Percentiles rank a stretch among this genome's conserved stretches.
phyloP scores from a whole-genome alignment of 2,888 invertebrate species.

The Spicauda simplicius region DNA sequence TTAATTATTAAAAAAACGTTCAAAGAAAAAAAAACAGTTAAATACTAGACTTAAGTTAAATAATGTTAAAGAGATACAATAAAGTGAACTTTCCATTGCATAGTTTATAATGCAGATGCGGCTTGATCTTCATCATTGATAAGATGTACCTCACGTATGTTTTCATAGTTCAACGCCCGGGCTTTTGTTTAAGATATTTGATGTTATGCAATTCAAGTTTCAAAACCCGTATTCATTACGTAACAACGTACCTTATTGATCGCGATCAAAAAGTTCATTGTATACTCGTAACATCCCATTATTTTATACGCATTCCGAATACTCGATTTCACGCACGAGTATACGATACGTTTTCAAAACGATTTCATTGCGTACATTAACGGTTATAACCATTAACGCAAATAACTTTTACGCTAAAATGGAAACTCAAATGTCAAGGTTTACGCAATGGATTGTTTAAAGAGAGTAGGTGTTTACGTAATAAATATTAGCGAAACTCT shows the following conservation, averaged over 20 bases:
- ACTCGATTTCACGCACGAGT: constrained; percentile 18
- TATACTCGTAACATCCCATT: not conserved
- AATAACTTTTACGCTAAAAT: constrained; percentile 38
- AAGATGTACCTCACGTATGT: too few species aligned
- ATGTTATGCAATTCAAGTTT: constrained; percentile 23
- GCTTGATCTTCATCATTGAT: too few species aligned
- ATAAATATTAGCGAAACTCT: constrained; percentile 75
- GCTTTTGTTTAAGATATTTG: constrained; percentile 15
- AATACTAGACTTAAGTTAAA: too few species aligned
- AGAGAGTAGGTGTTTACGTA: constrained; percentile 66
- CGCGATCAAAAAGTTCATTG: constrained; percentile 13
- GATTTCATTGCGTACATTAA: constrained; percentile 10
- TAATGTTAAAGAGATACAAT: too few species aligned
- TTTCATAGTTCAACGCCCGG: constrained; percentile 24
- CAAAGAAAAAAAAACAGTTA: too few species aligned
- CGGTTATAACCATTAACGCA: constrained; percentile 19
- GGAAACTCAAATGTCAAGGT: constrained; percentile 67
- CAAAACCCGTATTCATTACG: constrained; percentile 28
- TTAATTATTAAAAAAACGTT: too few species aligned
- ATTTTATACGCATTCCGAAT: constrained; percentile 5
- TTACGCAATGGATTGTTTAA: constrained; percentile 69
- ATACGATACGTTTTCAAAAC: constrained; percentile 2
- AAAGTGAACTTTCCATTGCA: too few species aligned
- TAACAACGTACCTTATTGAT: constrained; percentile 27
- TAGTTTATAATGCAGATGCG: too few species aligned